A percentile compares a stretch with the other conserved stretches of the same genome.
Conservation (phyloP, 2,113 vertebrate species). For the Pluvianellus socialis region DNA sequence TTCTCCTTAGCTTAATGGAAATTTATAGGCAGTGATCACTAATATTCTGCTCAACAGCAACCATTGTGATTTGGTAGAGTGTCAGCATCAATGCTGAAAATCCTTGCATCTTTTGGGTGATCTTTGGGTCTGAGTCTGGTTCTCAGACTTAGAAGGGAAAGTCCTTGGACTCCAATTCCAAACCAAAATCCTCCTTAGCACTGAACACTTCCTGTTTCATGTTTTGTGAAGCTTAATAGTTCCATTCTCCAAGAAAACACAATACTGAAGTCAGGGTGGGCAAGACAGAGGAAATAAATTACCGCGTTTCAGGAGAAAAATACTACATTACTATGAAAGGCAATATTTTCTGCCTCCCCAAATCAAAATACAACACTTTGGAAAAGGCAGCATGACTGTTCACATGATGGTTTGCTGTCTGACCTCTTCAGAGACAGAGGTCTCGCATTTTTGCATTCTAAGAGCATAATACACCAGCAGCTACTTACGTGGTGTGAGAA, state of each 20-base stretch:
- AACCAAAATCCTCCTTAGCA: not conserved
- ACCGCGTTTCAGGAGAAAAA: not conserved
- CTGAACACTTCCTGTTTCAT: not conserved
- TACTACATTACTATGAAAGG: not conserved
- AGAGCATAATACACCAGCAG: not conserved
- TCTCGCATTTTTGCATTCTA: not conserved
- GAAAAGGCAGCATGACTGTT: not conserved
- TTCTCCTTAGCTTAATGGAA: not conserved
- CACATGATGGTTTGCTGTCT: not conserved
- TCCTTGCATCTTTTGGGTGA: not conserved
- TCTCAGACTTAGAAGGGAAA: not conserved
- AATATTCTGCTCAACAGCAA: not conserved
- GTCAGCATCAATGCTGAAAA: not conserved
- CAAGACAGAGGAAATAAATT: not conserved
- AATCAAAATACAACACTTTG: not conserved
- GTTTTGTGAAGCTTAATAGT: no score
- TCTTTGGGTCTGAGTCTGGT: no score
- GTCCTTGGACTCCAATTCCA: not conserved
- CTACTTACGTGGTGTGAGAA: not conserved
- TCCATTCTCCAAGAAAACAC: not conserved
- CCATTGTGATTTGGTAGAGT: not conserved
- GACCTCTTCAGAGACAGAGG: not conserved
- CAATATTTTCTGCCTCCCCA: not conserved
- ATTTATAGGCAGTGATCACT: not conserved
- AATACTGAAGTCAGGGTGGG: not conserved